These are phyloP conservation scores for Orchestia grillus DNA, from an alignment of 1,140 invertebrate genomes.

Conservation along the genomic window DNA sequence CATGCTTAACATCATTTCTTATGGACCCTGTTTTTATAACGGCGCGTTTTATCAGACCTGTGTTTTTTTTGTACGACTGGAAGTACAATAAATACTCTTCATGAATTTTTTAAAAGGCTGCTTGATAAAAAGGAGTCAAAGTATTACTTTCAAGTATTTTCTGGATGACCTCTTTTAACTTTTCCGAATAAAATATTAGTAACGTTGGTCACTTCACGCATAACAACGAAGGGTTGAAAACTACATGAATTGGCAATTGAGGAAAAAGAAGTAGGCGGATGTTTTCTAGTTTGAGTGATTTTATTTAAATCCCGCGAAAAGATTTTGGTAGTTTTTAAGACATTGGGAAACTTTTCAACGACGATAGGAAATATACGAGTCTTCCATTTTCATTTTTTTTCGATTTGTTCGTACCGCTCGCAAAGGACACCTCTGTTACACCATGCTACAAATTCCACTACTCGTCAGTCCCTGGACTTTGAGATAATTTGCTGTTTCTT, in stretches of 20 bases:
- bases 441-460: too few species aligned
- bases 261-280: background rate
- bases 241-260: background rate
- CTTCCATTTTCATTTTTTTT: background rate
- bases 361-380: background rate
- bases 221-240: background rate
- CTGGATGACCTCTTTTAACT: background rate
- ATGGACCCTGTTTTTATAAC: background rate
- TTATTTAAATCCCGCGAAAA: background rate
- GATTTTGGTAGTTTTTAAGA: background rate
- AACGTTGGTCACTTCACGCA: background rate
- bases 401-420: too few species aligned
- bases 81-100: background rate
- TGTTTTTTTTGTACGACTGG: background rate
- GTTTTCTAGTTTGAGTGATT: background rate
- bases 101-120: background rate
- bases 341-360: background rate
- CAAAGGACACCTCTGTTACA: too few species aligned
- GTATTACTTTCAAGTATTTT: background rate
- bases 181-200: background rate
- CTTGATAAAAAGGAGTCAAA: background rate
- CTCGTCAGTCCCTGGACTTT: too few species aligned
- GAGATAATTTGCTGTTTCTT: too few species aligned
- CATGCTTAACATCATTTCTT: background rate
- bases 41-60: background rate